These are phyloP conservation scores for Crossocerus cetratus DNA, from an alignment of 2,888 invertebrate species.

Conservation along the genomic window DNA sequence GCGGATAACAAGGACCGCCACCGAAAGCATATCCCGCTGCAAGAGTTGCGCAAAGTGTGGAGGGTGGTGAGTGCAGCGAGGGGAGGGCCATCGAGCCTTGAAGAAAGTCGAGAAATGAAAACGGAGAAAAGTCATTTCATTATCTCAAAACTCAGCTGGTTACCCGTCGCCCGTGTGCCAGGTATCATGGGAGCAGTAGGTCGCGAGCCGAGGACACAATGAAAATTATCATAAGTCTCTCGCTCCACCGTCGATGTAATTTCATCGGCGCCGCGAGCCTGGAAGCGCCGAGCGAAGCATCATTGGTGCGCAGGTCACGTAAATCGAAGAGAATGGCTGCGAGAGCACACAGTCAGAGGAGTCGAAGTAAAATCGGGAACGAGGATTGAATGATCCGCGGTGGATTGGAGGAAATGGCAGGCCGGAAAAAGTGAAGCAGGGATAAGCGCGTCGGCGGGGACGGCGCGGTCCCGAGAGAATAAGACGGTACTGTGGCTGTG, in stretches of 20 bases:
- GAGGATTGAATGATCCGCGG: not conserved
- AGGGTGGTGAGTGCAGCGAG: too few species aligned
- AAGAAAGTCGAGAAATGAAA: conserved; percentile 12
- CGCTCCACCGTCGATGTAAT: not conserved
- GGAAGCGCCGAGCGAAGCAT: not conserved
- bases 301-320: not conserved
- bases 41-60: too few species aligned
- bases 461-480: not conserved
- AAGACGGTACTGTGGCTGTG: not conserved
- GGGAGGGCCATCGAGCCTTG: not conserved
- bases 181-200: not conserved
- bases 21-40: too few species aligned
- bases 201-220: not conserved
- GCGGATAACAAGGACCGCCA: too few species aligned
- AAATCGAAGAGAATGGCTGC: not conserved
- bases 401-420: not conserved
- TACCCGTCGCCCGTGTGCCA: not conserved
- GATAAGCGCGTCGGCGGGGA: not conserved
- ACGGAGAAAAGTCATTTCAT: conserved; percentile 27
- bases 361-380: not conserved
- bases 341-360: not conserved
- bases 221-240: not conserved
- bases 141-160: conserved; percentile 11
- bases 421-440: not conserved
- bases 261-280: not conserved